Percentiles rank a stretch among this genome's conserved stretches.
These are phyloP conservation scores for Mongoloraphidia duomilia DNA, from an alignment of 2,888 invertebrate species.

Conservation along the genomic window DNA sequence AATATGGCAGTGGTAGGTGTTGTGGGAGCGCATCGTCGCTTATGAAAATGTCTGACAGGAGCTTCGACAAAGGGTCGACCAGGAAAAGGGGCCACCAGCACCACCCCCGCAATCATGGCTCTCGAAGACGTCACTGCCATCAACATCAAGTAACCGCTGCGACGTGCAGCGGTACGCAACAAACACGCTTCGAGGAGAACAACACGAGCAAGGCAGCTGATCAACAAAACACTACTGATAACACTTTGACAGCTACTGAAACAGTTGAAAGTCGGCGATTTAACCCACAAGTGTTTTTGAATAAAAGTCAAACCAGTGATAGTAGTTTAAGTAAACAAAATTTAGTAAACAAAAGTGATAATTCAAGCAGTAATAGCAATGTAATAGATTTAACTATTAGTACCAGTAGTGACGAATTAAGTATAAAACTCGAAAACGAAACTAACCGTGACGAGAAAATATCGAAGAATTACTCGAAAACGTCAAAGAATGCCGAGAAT, in stretches of 20 bases:
- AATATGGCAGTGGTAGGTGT: slow-evolving; percentile 47
- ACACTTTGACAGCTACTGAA: slow-evolving; percentile 5
- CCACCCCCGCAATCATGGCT: slow-evolving; percentile 48
- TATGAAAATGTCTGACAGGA: slow-evolving; percentile 22
- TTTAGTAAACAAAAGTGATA: not conserved
- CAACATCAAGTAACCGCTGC: slow-evolving; percentile 2
- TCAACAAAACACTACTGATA: slow-evolving; percentile 1
- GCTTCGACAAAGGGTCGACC: slow-evolving; percentile 37
- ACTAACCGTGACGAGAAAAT: not conserved
- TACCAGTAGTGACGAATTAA: not conserved
- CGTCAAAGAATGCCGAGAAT: slow-evolving; percentile 6
- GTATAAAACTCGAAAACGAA: not conserved
- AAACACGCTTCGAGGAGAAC: slow-evolving; percentile 2
- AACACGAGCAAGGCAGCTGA: slow-evolving; percentile 7
- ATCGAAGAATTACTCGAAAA: slow-evolving; percentile 3
- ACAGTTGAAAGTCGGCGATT: not conserved
- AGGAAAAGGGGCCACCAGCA: slow-evolving; percentile 61
- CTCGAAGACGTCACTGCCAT: slow-evolving; percentile 32
- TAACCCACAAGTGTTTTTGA: not conserved
- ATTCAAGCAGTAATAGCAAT: not conserved
- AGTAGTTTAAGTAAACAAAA: not conserved
- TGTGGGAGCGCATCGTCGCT: slow-evolving; percentile 21
- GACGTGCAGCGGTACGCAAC: not conserved
- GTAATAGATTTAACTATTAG: slow-evolving; percentile 3
- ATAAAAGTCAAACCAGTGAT: not conserved